These are phyloP conservation scores for Tor tambroides DNA, from an alignment of 2,113 vertebrate species.

Conservation along the genomic window DNA sequence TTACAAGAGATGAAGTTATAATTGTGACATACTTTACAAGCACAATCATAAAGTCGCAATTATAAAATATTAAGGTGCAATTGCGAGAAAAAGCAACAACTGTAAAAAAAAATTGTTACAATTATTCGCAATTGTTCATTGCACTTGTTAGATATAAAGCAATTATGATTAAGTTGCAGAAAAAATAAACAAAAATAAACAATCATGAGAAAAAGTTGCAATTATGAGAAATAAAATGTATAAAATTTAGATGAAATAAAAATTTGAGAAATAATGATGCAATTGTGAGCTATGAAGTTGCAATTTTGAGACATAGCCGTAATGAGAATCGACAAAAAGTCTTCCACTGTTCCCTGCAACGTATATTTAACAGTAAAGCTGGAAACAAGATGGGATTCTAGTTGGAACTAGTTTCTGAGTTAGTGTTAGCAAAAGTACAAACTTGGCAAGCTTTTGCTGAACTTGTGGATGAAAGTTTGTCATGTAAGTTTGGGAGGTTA, in stretches of 20 bases:
- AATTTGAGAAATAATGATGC: neutral
- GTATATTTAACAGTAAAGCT: too few relatives aligned
- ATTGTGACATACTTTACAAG: too few relatives aligned
- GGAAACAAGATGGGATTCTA: neutral
- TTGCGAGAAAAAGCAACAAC: too few relatives aligned
- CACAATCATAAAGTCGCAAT: too few relatives aligned
- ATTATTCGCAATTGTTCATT: neutral
- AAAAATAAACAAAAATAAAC: too few relatives aligned
- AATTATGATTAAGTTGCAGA: too few relatives aligned
- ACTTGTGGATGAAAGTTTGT: neutral
- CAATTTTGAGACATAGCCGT: neutral
- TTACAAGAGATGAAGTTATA: too few relatives aligned
- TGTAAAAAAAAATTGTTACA: too few relatives aligned
- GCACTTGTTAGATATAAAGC: neutral
- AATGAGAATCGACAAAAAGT: neutral
- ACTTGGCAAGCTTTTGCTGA: neutral
- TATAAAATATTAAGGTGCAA: too few relatives aligned
- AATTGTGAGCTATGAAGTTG: neutral
- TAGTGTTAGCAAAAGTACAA: conserved; percentile 17
- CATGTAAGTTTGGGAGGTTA: neutral
- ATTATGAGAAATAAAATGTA: too few relatives aligned
- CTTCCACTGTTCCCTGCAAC: neutral
- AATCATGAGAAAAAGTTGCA: too few relatives aligned
- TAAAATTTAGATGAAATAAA: too few relatives aligned
- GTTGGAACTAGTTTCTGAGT: neutral